A percentile compares a stretch with the other conserved stretches of the same genome.
Evolutionary conservation across 1,140 invertebrate genomes (phyloP).

Genomic region (Phymastichus coffea): DNA sequence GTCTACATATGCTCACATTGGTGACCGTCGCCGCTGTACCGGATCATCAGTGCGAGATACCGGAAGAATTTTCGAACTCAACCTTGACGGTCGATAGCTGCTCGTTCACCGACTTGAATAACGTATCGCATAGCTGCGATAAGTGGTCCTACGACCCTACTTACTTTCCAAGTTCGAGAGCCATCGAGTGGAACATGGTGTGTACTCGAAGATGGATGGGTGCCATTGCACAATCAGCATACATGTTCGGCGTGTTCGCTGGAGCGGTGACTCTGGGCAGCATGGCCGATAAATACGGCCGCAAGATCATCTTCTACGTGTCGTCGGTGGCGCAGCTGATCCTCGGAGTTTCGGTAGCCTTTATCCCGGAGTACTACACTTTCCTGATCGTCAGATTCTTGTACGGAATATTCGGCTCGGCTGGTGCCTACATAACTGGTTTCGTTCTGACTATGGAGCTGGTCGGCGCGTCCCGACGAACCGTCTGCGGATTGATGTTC

Average conservation of each 20-base stretch:
- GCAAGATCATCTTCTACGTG: conserved; percentile 78
- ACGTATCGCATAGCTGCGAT: conserved; percentile 57
- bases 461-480: conserved; percentile 78
- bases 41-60: conserved; percentile 66
- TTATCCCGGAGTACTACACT: conserved; percentile 72
- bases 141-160: conserved; percentile 72
- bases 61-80: conserved; percentile 38
- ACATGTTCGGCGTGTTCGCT: conserved; percentile 88
- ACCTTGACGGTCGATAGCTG: conserved; percentile 62
- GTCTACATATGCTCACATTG: conserved; percentile 77
- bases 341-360: conserved; percentile 71
- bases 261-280: conserved; percentile 83
- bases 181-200: conserved; percentile 83
- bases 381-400: conserved; percentile 72
- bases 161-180: conserved; percentile 69
- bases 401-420: conserved; percentile 79
- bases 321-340: conserved; percentile 71
- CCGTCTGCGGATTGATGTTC: conserved; percentile 78
- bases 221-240: conserved; percentile 74
- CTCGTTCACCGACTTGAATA: conserved; percentile 49
- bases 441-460: conserved; percentile 88
- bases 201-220: conserved; percentile 80
- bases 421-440: conserved; percentile 79
- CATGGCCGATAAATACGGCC: conserved; percentile 82
- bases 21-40: conserved; percentile 77